Evolutionary conservation across 2,888 invertebrate species (phyloP).

Genomic region (Hydriomena furcata): DNA sequence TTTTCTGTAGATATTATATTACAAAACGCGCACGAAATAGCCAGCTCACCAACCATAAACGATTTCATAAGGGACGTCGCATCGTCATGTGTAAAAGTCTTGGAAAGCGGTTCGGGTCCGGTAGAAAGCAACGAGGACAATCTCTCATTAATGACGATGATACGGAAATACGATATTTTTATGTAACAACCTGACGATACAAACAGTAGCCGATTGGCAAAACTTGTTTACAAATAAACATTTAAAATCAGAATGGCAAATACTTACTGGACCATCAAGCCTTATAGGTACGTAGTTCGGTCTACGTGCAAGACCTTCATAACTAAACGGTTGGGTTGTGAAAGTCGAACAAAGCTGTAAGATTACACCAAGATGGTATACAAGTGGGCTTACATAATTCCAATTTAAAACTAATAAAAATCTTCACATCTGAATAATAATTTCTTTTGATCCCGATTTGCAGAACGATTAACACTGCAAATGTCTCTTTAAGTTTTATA

Average conservation of each 20-base stretch:
- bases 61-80: conserved; percentile 40
- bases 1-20: background rate
- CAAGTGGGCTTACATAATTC: conserved; percentile 41
- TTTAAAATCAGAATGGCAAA: conserved; percentile 34
- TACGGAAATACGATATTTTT: conserved; percentile 42
- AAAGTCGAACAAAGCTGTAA: conserved; percentile 53
- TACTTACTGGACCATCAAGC: conserved; percentile 43
- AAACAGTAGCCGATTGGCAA: conserved; percentile 19
- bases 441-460: too few species aligned
- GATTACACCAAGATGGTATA: conserved; percentile 50
- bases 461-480: too few species aligned
- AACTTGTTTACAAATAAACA: conserved; percentile 28
- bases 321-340: conserved; percentile 52
- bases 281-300: conserved; percentile 25
- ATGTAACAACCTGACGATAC: conserved; percentile 25
- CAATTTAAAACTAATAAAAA: too few species aligned
- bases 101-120: conserved; percentile 52
- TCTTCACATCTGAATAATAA: too few species aligned
- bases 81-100: conserved; percentile 40
- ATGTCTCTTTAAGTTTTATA: too few species aligned
- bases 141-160: conserved; percentile 50
- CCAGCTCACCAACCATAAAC: conserved; percentile 21
- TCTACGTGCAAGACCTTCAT: conserved; percentile 51
- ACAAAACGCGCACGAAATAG: background rate
- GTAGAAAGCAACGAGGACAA: conserved; percentile 58